A percentile compares a stretch with the other conserved stretches of the same genome.
Evolutionary conservation across 2,797 vertebrate species (phyloP).

Genomic region (Triplophysa bombifrons): DNA sequence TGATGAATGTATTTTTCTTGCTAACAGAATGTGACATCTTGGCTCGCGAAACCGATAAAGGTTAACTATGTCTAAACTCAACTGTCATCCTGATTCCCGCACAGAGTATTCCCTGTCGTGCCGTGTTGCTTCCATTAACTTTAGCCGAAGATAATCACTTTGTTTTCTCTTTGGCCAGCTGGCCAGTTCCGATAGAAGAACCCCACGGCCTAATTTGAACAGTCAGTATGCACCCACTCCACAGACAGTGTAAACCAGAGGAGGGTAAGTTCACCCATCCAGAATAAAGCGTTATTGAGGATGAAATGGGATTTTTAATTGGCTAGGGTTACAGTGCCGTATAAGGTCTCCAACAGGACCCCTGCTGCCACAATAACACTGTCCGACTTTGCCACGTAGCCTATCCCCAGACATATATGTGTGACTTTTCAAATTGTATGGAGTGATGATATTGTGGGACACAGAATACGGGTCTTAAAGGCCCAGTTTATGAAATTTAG

Average conservation of each 20-base stretch:
- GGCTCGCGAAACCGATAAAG: slow-evolving; percentile 31
- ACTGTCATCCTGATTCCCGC: slow-evolving; percentile 31
- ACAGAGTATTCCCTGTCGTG: slow-evolving; percentile 10
- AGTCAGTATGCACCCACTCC: slow-evolving; percentile 31
- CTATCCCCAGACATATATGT: background rate
- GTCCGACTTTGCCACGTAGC: background rate
- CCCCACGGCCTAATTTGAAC: slow-evolving; percentile 39
- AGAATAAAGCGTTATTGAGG: slow-evolving; percentile 45
- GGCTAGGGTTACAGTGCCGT: slow-evolving; percentile 28
- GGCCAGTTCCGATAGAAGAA: slow-evolving; percentile 31
- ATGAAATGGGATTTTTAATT: slow-evolving; percentile 48
- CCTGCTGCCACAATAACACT: slow-evolving; percentile 14
- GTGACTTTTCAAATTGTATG: slow-evolving; percentile 10
- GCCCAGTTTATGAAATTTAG: too few species aligned
- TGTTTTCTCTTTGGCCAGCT: slow-evolving; percentile 32
- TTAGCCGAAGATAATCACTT: slow-evolving; percentile 26
- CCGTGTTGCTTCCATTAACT: slow-evolving; percentile 37
- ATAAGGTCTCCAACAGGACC: slow-evolving; percentile 13
- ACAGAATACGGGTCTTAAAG: background rate
- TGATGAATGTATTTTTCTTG: slow-evolving; percentile 11
- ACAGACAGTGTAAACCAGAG: slow-evolving; percentile 36
- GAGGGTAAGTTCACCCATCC: slow-evolving; percentile 27
- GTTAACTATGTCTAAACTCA: slow-evolving; percentile 35
- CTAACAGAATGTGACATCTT: slow-evolving; percentile 20
- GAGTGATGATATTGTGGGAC: slow-evolving; percentile 10